Evolutionary conservation across 2,797 vertebrate species (phyloP), one percentile per base, ranked within the genome.

Genomic region (Hoplostethus mediterraneus): DNA sequence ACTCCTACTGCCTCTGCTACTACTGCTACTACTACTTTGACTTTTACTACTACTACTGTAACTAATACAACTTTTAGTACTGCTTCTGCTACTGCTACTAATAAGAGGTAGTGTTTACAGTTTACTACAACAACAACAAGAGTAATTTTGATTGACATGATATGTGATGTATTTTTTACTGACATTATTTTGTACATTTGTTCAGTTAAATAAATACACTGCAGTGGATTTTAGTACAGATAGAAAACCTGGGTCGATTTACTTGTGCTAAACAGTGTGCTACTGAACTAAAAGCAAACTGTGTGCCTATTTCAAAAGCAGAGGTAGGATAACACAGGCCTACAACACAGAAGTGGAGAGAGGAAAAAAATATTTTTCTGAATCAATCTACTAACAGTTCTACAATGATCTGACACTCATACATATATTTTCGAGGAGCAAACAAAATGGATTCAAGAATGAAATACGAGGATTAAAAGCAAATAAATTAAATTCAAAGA

Each of bases 71-170:
- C 21, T 21, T 21, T 21, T 21, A 21, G 21, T 21, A 21, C 21
- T 21, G 21, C 21, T 21, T 21, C 25, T 8, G 31, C 10, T 14
- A 60, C 55, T 1, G 13, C 25, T 4, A 40, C 7, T 11, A 61
- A 47, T 17, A 42, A 57, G 38, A 67, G 48, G 2, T 38, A 49
- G 12, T 13, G 4, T 60, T 12, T 44, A 28, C 7, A 25, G 28
- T 9, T 63, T 61, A 9, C 44, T 44, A 21, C 28, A 54, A 52
- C 17, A 21, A 4, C 3, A 8, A 48, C 4, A 38, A 42, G 40
- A 42, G 40, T 10, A 42, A 30, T 57, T 66, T 14, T 70, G 45
- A 76, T 33, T 5, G 58, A 57, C 40, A 38, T 4, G 16, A 60
- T 48, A 17, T 6, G 10, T 61, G 69, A 68, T 67, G 10, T 40